Base-by-base conservation (phyloP, 2,113 vertebrate genomes). In the Crotalus helleri region DNA sequence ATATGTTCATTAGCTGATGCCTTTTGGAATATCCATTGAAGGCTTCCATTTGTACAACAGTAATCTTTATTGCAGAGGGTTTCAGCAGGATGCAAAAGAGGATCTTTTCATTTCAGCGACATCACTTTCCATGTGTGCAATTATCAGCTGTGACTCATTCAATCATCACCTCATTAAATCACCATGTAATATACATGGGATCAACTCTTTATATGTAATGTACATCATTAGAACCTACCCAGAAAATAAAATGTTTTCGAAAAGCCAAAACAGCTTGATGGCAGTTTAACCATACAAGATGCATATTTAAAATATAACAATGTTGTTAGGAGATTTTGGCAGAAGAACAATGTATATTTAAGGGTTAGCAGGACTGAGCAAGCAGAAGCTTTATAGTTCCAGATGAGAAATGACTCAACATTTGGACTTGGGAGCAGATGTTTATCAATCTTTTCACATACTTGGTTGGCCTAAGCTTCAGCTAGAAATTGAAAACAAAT, bases 171-270 rank as follows among this genome's bases (percentile, higher is more conserved):
- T 87, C 58, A 53, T 88, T 74, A 87, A 92, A 46, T 51, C 44
- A 87, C 9, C 24, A 49, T 10, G 7, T 59, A 55, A 85, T 44
- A 24, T 39, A 39, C 17, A 69, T 74, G 39, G 91, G 91, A 29
- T 64, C 90, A 95, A 94, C 91, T 87, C 93, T 96, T 90, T 94
- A 91, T 94, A 91, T 95, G 93, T 95, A 95, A 92, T 93, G 91
- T 93, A 94, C 95, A 96, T 97, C 94, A 94, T 61, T 96, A 97
- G 46, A 89, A 57, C 74, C 91, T 95, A 94, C 64, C 94, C 97
- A 87, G 64, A 94, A 57, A 94, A 95, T 64, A 93, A 94, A 93
- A 96, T 96, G 97, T 97, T 97, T 97, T 95, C 93, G 95, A 91
- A 95, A 95, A 95, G 81, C 51, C 93, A 94, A 91, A 86, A 58